Percentiles rank a stretch among this genome's conserved stretches.
phyloP scores from a whole-genome alignment of 2,888 invertebrate genomes.

The Phortica magna region DNA sequence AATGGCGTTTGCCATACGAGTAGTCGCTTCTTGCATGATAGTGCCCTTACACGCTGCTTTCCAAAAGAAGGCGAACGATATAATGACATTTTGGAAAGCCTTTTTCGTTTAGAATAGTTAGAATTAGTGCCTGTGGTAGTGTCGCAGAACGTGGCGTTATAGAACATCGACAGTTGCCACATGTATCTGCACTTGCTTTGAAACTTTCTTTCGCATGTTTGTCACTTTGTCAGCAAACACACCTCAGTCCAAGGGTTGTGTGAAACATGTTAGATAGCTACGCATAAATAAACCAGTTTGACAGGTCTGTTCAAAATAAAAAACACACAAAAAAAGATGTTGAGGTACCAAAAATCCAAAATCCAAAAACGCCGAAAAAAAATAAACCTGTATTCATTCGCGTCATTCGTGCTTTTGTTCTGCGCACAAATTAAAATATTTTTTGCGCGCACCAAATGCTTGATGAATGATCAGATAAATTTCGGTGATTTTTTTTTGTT shows the following conservation, averaged over 20 bases:
- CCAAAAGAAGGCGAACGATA: too few relatives aligned
- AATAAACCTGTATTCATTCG: constrained; percentile 11
- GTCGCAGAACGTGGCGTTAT: too few relatives aligned
- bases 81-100: too few relatives aligned
- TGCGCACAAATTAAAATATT: constrained; percentile 7
- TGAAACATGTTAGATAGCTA: not conserved
- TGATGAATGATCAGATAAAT: constrained; percentile 24
- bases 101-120: too few relatives aligned
- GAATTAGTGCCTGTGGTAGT: too few relatives aligned
- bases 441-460: not conserved
- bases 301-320: constrained; percentile 12
- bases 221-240: not conserved
- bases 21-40: too few relatives aligned
- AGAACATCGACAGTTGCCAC: too few relatives aligned
- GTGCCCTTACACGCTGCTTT: too few relatives aligned
- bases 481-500: not conserved
- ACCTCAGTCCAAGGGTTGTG: not conserved
- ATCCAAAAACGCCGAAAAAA: not conserved
- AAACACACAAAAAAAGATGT: constrained; percentile 10
- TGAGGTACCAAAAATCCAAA: constrained; percentile 25
- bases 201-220: not conserved
- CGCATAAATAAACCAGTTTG: constrained; percentile 10
- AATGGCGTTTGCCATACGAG: too few relatives aligned
- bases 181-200: not conserved
- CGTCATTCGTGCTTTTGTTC: constrained; percentile 23